Evolutionary conservation across 2,797 vertebrate species (phyloP).

Genomic region (Sebastes steindachneri): DNA sequence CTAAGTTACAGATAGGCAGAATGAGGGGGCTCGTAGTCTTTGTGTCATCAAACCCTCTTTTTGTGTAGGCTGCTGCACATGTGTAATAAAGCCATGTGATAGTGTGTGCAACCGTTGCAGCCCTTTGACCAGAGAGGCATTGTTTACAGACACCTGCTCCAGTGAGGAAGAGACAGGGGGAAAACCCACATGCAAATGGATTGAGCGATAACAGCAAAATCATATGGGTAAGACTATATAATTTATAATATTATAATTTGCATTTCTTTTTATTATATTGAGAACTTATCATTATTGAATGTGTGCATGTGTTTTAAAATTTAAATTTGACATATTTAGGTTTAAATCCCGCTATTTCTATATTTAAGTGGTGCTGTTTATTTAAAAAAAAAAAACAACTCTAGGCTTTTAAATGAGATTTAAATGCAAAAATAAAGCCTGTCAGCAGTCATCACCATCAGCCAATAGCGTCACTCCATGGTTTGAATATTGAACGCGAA

Average conservation of each 20-base stretch:
- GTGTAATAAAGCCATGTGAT: conserved; percentile 44
- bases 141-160: conserved; percentile 49
- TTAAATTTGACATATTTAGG: background rate
- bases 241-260: background rate
- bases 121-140: conserved; percentile 68
- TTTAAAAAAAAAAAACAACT: background rate
- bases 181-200: background rate
- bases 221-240: conserved; percentile 24
- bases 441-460: background rate
- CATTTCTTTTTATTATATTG: background rate
- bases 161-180: background rate
- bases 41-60: background rate
- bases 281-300: background rate
- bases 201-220: background rate
- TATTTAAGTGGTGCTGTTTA: background rate
- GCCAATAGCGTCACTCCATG: conserved; percentile 71
- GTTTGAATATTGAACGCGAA: conserved; percentile 76
- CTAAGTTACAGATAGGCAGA: conserved; percentile 50
- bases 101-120: conserved; percentile 63
- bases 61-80: conserved; percentile 1
- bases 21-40: background rate
- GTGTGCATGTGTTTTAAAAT: background rate
- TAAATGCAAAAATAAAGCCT: background rate
- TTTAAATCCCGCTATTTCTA: background rate
- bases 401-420: background rate